Base-by-base conservation (phyloP, 2,888 invertebrate genomes). In the Hirtodrosophila confusa region DNA sequence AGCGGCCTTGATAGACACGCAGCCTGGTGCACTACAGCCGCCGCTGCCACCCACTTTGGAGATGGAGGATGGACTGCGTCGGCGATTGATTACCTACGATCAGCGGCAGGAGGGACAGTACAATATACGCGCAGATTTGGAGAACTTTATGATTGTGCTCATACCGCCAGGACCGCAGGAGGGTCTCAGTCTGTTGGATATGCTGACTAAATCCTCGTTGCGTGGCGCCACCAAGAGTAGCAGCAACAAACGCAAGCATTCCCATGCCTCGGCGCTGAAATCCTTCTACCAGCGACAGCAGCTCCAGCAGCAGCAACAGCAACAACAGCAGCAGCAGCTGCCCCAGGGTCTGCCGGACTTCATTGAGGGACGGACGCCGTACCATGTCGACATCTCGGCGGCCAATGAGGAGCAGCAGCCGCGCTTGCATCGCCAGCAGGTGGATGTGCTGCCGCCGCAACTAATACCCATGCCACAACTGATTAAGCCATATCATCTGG, bases 21-120 rank as follows among this genome's bases (percentile, higher is more conserved):
- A 78, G 10, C 35, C 71, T n/a, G 51, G 44, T 4, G 11, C 49
- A 8, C 54, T 65, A 29, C 73, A 66, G 35, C 86, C 79, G 5
- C 77, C 79, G 1, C 63, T 66, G 27, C 5, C 60, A 6, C 66
- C 67, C 45, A 9, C 51, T 1, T 39, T 55, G 36, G 79, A 66
- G 41, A 39, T 48, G 1, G 75, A 70, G 23, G 77, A 80, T 5
- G 60, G 47, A 10, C 41, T 80, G 33, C 79, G 84, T 50, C 82
- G 90, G 0, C 89, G 89, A 3, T 39, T 87, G 0, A 56, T 92
- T 3, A 90, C 89, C 4, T 92, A 90, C 47, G 92, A 96, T 89
- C 95, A 96, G 88, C 93, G 95, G 0, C 96, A 96, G 90, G 95
- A 95, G 58, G 96, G 96, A n/a, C 93, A 94, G 3, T 89, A 93